phyloP scores from a whole-genome alignment of 30 jellyfish, hydroid and myxozoan species.

The Cassiopea andromeda region DNA sequence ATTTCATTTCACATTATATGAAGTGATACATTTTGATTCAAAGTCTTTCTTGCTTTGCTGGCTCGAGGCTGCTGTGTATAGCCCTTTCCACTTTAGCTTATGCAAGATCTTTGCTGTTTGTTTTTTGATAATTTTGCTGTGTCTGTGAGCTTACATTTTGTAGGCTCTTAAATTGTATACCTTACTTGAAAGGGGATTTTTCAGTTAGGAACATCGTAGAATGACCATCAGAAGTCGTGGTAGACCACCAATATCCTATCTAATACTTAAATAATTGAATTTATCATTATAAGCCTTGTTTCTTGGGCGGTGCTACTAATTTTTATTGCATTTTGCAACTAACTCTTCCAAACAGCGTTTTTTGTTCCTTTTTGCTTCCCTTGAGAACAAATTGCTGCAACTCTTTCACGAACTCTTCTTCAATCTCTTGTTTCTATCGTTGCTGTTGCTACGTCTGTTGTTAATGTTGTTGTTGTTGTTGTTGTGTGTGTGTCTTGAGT shows the following conservation, averaged over 20 bases:
- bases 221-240: slow-evolving; percentile 23
- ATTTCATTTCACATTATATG: too few relatives aligned
- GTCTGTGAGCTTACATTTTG: not conserved
- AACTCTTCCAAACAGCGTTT: not conserved
- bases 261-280: slow-evolving; percentile 6
- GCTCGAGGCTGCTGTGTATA: too few relatives aligned
- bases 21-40: too few relatives aligned
- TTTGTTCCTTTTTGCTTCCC: not conserved
- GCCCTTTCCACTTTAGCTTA: too few relatives aligned
- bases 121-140: too few relatives aligned
- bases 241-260: slow-evolving; percentile 34
- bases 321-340: not conserved
- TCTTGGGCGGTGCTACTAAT: not conserved
- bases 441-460: too few relatives aligned
- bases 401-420: too few relatives aligned
- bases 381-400: not conserved
- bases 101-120: too few relatives aligned
- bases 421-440: too few relatives aligned
- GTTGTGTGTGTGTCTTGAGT: too few relatives aligned
- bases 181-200: not conserved
- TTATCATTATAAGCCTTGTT: slow-evolving; percentile 5
- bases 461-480: too few relatives aligned
- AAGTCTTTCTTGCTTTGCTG: too few relatives aligned
- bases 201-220: not conserved
- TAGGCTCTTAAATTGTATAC: not conserved